Evolutionary conservation across 1,140 invertebrate genomes (phyloP).

Genomic region (Hesperophylax magnus): DNA sequence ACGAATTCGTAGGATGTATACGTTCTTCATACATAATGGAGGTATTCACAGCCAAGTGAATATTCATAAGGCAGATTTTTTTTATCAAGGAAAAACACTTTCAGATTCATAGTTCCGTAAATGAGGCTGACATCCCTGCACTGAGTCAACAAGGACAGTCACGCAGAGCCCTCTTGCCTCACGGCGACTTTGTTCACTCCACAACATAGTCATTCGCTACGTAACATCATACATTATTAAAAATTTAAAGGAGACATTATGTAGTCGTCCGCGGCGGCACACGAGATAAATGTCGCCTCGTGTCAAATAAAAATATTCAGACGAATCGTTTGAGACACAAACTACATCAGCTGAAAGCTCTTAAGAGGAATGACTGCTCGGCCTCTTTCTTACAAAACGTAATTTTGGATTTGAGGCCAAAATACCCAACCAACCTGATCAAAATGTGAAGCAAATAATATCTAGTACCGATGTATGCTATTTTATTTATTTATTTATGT

Average conservation of each 20-base stretch:
- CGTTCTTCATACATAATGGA: slow-evolving; percentile 10
- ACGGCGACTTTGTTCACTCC: slow-evolving; percentile 25
- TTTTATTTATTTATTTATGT: too few species aligned
- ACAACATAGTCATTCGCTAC: slow-evolving; percentile 31
- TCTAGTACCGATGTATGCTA: too few species aligned
- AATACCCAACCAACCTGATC: too few species aligned
- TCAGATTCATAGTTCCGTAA: slow-evolving; percentile 35
- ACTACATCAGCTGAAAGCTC: slow-evolving; percentile 15
- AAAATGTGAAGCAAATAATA: too few species aligned
- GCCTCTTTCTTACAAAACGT: too few species aligned
- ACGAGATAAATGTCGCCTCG: slow-evolving; percentile 24
- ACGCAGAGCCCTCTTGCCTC: slow-evolving; percentile 6
- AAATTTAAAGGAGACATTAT: slow-evolving; percentile 42
- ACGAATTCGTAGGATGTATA: not conserved
- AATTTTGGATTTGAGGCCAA: too few species aligned
- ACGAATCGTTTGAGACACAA: slow-evolving; percentile 36
- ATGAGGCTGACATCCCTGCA: slow-evolving; percentile 22
- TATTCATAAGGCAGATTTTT: slow-evolving; percentile 27
- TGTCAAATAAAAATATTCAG: slow-evolving; percentile 35
- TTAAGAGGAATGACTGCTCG: not conserved
- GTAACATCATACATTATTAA: slow-evolving; percentile 46
- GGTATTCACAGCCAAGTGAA: slow-evolving; percentile 23
- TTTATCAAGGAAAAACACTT: slow-evolving; percentile 23
- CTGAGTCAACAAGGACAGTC: not conserved
- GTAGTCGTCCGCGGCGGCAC: slow-evolving; percentile 20